Base-by-base conservation (phyloP, 1,140 invertebrate genomes). In the Prorops nasuta region DNA sequence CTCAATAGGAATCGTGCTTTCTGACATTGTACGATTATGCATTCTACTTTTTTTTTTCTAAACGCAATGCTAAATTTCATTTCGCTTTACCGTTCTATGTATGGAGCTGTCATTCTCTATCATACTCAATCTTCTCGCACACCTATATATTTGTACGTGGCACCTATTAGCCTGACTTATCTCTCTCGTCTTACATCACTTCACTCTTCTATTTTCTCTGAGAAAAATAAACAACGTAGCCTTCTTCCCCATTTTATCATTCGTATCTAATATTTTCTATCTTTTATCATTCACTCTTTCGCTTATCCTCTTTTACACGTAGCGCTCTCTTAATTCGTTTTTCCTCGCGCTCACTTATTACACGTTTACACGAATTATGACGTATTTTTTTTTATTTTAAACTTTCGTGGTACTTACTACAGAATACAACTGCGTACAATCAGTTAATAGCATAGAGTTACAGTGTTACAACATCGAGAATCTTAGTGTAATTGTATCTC, bases 391-490 rank as follows among this genome's bases (percentile, higher is more conserved):
- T 22, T 34, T n/a, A n/a, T n/a, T n/a, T n/a, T n/a, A n/a, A n/a
- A n/a, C n/a, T n/a, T n/a, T 28, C 24, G 17, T 50, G 46, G 43
- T 66, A 57, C 47, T 56, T 58, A 66, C 60, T 71, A 71, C 56
- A 50, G 52, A 68, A 70, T 69, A 66, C 55, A 72, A 66, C 60
- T 66, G 66, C 58, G 55, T 69, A 69, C 60, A 63, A 67, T 66
- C 60, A 60, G 52, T 68, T 68, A 64, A 67, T 68, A 69, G 64
- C 60, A 63, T 66, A 67, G 63, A 67, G 49, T 69, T 67, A 73
- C 65, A 71, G 60, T 68, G 58, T 71, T 73, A 69, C 66, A 72
- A 72, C 69, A 72, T 72, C 64, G 59, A 70, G 67, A 72, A 65
- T 67, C 56, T 69, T 69, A 67, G 52, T 49, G 58, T 62, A 62